These are phyloP conservation scores for Arctia plantaginis DNA, from an alignment of 2,888 invertebrate species.

Conservation along the genomic window DNA sequence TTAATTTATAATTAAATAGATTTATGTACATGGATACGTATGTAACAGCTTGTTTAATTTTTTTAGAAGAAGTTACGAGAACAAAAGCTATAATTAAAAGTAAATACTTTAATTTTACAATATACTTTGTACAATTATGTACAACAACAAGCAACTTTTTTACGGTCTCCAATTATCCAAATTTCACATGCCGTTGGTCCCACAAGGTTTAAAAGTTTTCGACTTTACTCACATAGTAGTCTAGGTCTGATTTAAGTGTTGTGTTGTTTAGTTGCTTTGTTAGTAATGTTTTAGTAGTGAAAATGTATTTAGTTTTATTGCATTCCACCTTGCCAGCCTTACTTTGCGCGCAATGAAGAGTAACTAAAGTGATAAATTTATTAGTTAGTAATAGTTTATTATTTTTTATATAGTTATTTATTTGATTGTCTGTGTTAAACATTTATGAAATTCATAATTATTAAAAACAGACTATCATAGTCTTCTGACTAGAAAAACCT, in stretches of 20 bases:
- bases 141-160: constrained; percentile 38
- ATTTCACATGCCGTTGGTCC: constrained; percentile 49
- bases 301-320: constrained; percentile 18
- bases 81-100: constrained; percentile 44
- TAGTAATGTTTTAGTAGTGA: neutral
- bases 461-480: constrained; percentile 80
- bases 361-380: constrained; percentile 45
- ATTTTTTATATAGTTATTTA: neutral
- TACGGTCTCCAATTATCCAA: constrained; percentile 46
- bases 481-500: constrained; percentile 84
- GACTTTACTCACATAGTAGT: constrained; percentile 23
- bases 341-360: constrained; percentile 36
- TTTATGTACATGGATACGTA: neutral
- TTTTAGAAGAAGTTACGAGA: constrained; percentile 33
- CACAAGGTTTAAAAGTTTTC: constrained; percentile 43
- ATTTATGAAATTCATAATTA: constrained; percentile 53
- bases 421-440: neutral
- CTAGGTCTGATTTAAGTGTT: constrained; percentile 13
- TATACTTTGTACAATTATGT: constrained; percentile 48
- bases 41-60: constrained; percentile 28
- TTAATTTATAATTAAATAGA: neutral
- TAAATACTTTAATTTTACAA: constrained; percentile 50
- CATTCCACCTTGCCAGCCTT: constrained; percentile 43
- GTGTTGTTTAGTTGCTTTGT: neutral
- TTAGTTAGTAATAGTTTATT: constrained; percentile 51